Conservation (phyloP, 2,797 vertebrate species). For the Oreochromis mossambicus region DNA sequence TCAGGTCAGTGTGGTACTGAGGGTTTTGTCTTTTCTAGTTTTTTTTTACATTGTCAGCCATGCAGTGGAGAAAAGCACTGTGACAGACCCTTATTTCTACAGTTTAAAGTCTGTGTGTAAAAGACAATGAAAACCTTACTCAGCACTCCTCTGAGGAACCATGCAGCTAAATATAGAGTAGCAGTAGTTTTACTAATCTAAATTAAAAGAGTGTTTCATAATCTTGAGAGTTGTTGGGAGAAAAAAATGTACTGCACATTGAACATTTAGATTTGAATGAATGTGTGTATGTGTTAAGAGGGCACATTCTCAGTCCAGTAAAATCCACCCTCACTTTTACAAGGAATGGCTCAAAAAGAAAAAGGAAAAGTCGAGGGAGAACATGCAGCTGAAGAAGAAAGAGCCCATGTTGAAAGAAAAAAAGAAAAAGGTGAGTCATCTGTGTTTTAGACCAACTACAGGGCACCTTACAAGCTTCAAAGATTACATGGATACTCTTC, state of each 20-base stretch:
- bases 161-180: not conserved
- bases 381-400: conserved; percentile 77
- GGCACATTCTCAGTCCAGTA: not conserved
- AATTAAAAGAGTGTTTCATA: not conserved
- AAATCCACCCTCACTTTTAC: not conserved
- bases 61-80: not conserved
- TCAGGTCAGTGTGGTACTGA: conserved; percentile 78
- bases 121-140: not conserved
- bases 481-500: not conserved
- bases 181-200: not conserved
- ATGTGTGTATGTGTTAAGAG: not conserved
- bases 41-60: not conserved
- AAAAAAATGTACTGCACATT: not conserved
- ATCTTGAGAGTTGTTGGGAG: not conserved
- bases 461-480: not conserved
- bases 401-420: conserved; percentile 76
- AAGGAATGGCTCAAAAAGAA: conserved; percentile 94
- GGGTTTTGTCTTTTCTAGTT: not conserved
- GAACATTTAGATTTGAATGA: not conserved
- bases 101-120: not conserved
- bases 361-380: conserved; percentile 71
- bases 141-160: not conserved
- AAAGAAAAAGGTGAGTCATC: conserved; percentile 61
- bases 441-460: not conserved
- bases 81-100: not conserved